A percentile compares a stretch with the other conserved stretches of the same genome.
phyloP scores from a whole-genome alignment of 2,888 invertebrate species.

The Nephrotoma appendiculata region DNA sequence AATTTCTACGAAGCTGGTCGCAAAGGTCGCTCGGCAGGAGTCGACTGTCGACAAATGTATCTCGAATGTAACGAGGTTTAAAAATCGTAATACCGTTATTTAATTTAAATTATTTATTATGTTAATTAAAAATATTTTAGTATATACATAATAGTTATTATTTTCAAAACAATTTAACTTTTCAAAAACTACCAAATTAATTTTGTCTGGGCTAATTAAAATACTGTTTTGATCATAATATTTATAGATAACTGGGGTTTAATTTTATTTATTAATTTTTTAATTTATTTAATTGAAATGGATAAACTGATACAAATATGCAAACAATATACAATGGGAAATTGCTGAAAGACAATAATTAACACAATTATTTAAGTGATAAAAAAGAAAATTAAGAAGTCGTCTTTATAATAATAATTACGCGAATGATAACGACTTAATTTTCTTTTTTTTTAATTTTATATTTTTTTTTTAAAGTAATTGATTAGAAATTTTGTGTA shows the following conservation, averaged over 20 bases:
- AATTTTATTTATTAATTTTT: not conserved
- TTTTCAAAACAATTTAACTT: not conserved
- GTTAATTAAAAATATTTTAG: not conserved
- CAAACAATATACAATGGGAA: not conserved
- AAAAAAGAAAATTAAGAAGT: not conserved
- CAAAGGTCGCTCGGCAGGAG: conserved; percentile 64
- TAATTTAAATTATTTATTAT: not conserved
- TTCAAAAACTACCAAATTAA: not conserved
- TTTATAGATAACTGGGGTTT: not conserved
- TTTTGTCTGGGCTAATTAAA: not conserved
- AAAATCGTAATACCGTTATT: not conserved
- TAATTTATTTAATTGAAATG: not conserved
- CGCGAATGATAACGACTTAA: not conserved
- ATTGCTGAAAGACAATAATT: not conserved
- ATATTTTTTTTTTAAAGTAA: not conserved
- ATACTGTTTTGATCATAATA: not conserved
- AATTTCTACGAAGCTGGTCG: conserved; percentile 73
- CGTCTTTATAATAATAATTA: not conserved
- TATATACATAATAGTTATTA: not conserved
- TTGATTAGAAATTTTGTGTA: not conserved
- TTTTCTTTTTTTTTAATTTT: not conserved
- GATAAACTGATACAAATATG: not conserved
- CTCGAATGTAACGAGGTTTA: conserved; percentile 78
- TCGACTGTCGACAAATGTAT: conserved; percentile 73
- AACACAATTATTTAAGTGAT: not conserved